A percentile compares a stretch with the other conserved stretches of the same genome.
Conservation (phyloP, 2,888 invertebrate species). For the Bimastos eiseni region DNA sequence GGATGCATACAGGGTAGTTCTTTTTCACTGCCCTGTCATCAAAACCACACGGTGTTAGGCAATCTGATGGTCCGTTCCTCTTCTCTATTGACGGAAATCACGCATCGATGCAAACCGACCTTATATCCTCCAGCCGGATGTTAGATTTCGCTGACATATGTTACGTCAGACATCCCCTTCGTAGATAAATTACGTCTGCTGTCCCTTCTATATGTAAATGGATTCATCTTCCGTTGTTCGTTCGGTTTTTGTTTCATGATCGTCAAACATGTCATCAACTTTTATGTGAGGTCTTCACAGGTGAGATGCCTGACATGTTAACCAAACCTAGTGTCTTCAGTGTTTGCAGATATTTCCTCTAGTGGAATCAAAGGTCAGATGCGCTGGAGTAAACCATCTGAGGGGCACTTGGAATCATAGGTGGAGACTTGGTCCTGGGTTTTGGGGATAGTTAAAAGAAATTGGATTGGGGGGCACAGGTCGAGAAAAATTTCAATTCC, state of each 20-base stretch:
- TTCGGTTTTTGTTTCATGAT: constrained; percentile 1
- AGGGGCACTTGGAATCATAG: background rate
- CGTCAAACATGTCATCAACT: background rate
- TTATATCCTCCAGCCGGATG: background rate
- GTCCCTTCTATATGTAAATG: constrained; percentile 13
- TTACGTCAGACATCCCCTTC: background rate
- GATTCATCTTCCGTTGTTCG: background rate
- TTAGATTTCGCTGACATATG: background rate
- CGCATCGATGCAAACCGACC: background rate
- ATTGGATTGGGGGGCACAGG: too few relatives aligned
- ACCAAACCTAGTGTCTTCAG: background rate
- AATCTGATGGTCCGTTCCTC: background rate
- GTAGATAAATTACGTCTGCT: background rate
- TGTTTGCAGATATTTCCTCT: background rate
- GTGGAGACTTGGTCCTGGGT: too few relatives aligned
- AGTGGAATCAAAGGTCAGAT: background rate
- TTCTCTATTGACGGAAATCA: constrained; percentile 2
- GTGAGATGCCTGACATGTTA: background rate
- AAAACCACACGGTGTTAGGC: background rate
- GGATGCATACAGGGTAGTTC: background rate
- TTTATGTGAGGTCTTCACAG: background rate
- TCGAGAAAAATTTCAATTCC: too few relatives aligned
- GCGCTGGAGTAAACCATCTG: background rate
- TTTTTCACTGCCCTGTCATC: background rate
- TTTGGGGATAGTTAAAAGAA: too few relatives aligned